phyloP scores from a whole-genome alignment of 2,113 vertebrate species.

The Tyto alba region DNA sequence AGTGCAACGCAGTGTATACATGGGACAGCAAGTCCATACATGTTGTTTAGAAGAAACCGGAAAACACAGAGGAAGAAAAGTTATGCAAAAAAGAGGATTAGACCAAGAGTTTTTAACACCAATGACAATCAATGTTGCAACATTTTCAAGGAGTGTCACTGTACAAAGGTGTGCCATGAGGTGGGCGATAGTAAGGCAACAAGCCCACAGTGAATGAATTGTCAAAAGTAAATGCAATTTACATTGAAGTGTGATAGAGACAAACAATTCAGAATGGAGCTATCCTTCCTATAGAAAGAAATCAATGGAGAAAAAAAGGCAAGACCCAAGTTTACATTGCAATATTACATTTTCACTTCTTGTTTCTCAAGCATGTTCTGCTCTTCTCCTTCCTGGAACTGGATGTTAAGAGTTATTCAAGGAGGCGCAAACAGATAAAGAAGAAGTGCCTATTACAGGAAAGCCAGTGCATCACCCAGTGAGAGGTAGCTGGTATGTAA shows the following conservation, averaged over 20 bases:
- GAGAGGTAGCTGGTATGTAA: not conserved
- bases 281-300: not conserved
- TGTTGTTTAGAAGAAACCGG: not conserved
- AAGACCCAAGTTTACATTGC: not conserved
- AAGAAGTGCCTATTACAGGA: not conserved
- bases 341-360: not conserved
- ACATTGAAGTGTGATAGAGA: not conserved
- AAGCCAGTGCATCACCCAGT: not conserved
- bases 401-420: not conserved
- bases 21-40: not conserved
- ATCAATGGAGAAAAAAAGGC: not conserved
- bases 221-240: not conserved
- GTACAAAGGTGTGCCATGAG: not conserved
- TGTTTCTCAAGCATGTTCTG: not conserved
- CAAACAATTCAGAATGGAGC: not conserved
- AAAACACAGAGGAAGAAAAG: not conserved
- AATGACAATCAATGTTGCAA: not conserved
- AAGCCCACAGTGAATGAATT: not conserved
- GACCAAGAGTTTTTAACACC: not conserved
- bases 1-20: accelerated
- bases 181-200: not conserved
- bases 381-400: not conserved
- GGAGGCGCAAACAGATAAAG: not conserved
- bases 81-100: not conserved
- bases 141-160: not conserved